Evolutionary conservation across 2,888 invertebrate species (phyloP), one percentile per base, ranked within the genome.

Genomic region (Acleris cristana): DNA sequence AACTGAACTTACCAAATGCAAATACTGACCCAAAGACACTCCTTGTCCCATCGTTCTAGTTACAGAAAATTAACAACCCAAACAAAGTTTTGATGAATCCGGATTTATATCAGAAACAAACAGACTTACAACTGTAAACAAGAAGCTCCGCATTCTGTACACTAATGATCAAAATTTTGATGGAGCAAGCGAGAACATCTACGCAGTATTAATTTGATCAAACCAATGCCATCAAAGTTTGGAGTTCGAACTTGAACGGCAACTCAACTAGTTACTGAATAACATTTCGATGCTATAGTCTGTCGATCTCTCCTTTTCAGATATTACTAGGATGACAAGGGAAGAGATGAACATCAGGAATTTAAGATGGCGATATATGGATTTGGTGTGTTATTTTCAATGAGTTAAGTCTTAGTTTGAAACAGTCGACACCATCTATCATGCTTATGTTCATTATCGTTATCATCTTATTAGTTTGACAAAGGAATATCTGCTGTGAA

Each of bases 141-240:
- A 78, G 71, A 70, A 62, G 60, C 34, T 53, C 62, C 71, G 69
- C 71, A 69, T 72, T 71, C 63, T 55, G 61, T 65, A 72, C 75
- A 76, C 79, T 84, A 86, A 85, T 81, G 84, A 85, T 81, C 84
- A 76, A 81, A 84, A 83, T 81, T 81, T 74, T 79, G 79, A 79
- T 76, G 72, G 72, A 76, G 76, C 76, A 72, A 76, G 75, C 71
- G 72, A 52, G 69, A 78, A 76, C 74, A 73, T 74, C 72, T 74
- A 75, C 70, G 70, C 71, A 77, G 76, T 80, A 85, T 80, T 87
- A 84, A 86, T 86, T 85, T 80, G 80, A 87, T 88, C 82, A 79
- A 73, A 78, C 79, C 72, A 80, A 81, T 81, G 78, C 78, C 77
- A 81, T 81, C 79, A 78, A 83, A 85, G 78, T 86, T 85, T 69